Evolutionary conservation across 2,888 invertebrate species (phyloP), one percentile per base, ranked within the genome.

Genomic region (Dione juno): DNA sequence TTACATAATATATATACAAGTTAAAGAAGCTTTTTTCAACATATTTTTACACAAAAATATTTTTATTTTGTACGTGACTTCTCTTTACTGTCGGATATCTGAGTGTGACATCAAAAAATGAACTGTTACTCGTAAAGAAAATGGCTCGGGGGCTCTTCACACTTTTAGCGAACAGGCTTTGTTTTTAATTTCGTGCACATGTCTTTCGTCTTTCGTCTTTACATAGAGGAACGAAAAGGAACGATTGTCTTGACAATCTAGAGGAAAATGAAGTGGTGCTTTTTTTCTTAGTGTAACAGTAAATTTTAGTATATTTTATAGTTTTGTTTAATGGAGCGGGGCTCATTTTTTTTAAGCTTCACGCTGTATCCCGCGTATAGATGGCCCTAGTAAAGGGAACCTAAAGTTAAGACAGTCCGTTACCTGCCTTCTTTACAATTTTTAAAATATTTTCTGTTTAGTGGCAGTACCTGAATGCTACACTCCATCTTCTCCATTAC

Each of bases 121-220:
- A 45, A 45, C 59, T 37, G 48, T 45, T 37, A 35, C 16, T 50
- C 48, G 8, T 6, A 64, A 64, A 64, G 64, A 64, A 64, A 64
- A 64, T 50, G 37, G 37, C 64, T 64, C 21, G 14, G 14, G 50
- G 52, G 40, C 64, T 64, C 35, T 52, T 64, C 64, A 64, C 37
- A 50, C 64, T 64, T 40, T 40, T 37, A 64, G 52, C 14, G 52
- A 19, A 6, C 40, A 40, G 6, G 40, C 37, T 64, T 52, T 64
- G 64, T 64, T 64, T 64, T 64, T 64, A 50, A 64, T 64, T 64
- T 64, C 19, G 52, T 40, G 21, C 21, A 64, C 52, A 64, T 19
- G 48, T 64, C 40, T 40, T 64, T 64, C 28, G 28, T 28, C 40
- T 57, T 16, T 40, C 57, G 57, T 40, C 16, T 52, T 64, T 19